Evolutionary conservation across 2,888 invertebrate species (phyloP).

Genomic region (Malachius bipustulatus): DNA sequence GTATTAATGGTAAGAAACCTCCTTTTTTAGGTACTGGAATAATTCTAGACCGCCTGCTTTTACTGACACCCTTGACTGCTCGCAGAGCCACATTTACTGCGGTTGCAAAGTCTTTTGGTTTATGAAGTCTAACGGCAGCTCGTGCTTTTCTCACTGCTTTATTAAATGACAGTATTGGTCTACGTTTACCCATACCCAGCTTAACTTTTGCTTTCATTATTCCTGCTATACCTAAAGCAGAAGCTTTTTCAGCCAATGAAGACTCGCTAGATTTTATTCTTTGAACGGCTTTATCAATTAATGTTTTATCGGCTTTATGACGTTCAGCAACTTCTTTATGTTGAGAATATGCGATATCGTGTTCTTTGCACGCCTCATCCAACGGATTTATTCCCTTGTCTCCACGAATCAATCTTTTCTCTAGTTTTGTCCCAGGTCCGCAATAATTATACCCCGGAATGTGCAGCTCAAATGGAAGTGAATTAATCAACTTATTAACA

Average conservation of each 20-base stretch:
- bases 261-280: conserved; percentile 21
- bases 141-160: background rate
- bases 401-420: conserved; percentile 21
- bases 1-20: conserved; percentile 26
- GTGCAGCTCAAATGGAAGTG: conserved; percentile 21
- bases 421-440: conserved; percentile 18
- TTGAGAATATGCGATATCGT: conserved; percentile 23
- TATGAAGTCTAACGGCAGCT: background rate
- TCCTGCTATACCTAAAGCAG: conserved; percentile 19
- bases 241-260: conserved; percentile 21
- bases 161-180: conserved; percentile 1
- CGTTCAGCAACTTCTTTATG: conserved; percentile 18
- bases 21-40: conserved; percentile 25
- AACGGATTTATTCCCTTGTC: conserved; percentile 24
- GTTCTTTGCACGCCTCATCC: conserved; percentile 23
- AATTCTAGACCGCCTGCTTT: conserved; percentile 18
- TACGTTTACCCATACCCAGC: conserved; percentile 19
- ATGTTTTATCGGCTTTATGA: conserved; percentile 28
- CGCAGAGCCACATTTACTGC: conserved; percentile 14
- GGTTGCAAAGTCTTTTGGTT: conserved; percentile 9
- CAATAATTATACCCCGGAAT: conserved; percentile 19
- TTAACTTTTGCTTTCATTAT: conserved; percentile 25
- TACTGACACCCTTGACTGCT: conserved; percentile 8
- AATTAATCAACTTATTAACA: conserved; percentile 19
- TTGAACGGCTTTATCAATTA: conserved; percentile 24